Conservation (phyloP, 2,113 vertebrate genomes). For the Copsychus sechellarum region DNA sequence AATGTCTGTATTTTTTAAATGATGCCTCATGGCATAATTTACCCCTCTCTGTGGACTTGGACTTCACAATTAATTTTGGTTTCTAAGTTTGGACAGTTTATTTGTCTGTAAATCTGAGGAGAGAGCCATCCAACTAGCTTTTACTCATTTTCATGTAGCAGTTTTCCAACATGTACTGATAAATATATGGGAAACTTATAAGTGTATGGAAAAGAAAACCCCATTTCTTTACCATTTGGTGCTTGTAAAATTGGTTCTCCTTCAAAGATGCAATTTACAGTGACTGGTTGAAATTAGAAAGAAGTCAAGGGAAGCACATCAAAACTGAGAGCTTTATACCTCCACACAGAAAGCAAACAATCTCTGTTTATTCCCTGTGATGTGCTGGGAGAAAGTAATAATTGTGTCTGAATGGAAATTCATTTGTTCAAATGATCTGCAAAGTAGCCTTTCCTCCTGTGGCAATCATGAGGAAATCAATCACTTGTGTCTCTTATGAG, state of each 20-base stretch:
- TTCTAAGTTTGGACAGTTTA: neutral
- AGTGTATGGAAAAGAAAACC: neutral
- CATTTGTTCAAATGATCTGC: neutral
- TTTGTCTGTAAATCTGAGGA: neutral
- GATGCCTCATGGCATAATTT: neutral
- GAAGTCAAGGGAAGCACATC: neutral
- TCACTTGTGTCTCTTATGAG: neutral
- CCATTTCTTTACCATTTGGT: neutral
- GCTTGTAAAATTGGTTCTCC: neutral
- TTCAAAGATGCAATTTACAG: neutral
- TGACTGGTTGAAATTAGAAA: neutral
- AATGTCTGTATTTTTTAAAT: neutral
- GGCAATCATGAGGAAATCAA: neutral
- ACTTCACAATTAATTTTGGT: neutral
- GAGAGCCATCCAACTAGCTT: neutral
- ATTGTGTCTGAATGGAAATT: neutral
- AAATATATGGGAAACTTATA: neutral
- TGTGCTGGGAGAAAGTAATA: neutral
- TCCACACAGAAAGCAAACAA: neutral
- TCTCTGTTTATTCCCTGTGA: neutral
- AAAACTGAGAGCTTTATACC: neutral
- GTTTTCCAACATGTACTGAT: neutral
- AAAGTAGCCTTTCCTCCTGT: neutral
- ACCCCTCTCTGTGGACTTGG: neutral
- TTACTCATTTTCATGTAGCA: neutral